phyloP scores from a whole-genome alignment of 2,113 vertebrate genomes.

The Cnemophilus loriae region DNA sequence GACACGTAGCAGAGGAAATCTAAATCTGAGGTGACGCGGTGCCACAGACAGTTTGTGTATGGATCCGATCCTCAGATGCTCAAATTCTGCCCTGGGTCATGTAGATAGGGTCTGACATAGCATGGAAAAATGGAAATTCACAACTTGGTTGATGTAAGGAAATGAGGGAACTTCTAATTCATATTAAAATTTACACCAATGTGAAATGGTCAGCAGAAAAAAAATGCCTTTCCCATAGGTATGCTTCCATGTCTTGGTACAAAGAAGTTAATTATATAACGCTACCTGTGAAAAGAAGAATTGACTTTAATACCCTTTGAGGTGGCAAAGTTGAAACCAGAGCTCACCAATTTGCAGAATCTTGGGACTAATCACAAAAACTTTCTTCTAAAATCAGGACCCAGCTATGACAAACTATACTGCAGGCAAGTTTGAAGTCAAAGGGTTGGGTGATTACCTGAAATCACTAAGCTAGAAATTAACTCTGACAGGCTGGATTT shows the following conservation, averaged over 20 bases:
- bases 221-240: neutral
- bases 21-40: neutral
- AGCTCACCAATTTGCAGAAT: neutral
- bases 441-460: neutral
- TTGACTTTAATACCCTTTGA: neutral
- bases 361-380: neutral
- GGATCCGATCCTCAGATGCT: neutral
- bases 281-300: neutral
- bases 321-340: neutral
- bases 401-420: neutral
- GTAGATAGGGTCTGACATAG: neutral
- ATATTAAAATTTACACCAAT: neutral
- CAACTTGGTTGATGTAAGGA: neutral
- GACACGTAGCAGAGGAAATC: slow-evolving; percentile 2
- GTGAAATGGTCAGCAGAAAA: neutral
- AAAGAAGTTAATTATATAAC: neutral
- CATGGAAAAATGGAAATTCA: neutral
- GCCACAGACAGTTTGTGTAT: neutral
- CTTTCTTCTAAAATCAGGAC: neutral
- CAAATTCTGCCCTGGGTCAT: neutral
- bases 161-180: neutral
- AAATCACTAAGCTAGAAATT: neutral
- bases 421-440: neutral
- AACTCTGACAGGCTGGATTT: neutral
- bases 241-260: neutral